Conservation (phyloP, 2,888 invertebrate genomes). For the Hirtodrosophila duncani region DNA sequence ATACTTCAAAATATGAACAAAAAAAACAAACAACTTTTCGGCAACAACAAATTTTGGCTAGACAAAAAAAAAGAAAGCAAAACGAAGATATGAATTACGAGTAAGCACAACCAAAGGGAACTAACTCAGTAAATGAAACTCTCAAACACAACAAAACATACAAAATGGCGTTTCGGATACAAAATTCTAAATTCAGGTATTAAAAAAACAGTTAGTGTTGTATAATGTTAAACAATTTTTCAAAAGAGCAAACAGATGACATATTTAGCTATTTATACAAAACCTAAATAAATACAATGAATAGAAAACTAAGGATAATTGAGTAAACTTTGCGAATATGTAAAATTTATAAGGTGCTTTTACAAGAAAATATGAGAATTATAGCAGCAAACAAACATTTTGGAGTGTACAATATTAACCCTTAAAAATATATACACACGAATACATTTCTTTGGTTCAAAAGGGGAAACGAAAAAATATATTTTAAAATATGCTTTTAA, state of each 20-base stretch:
- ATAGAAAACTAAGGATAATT: slow-evolving; percentile 19
- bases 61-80: slow-evolving; percentile 29
- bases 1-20: slow-evolving; percentile 1
- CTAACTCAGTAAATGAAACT: slow-evolving; percentile 23
- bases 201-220: slow-evolving; percentile 65
- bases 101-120: slow-evolving; percentile 3
- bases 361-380: slow-evolving; percentile 34
- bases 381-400: slow-evolving; percentile 26
- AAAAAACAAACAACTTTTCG: slow-evolving; percentile 38
- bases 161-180: slow-evolving; percentile 76
- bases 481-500: slow-evolving; percentile 66
- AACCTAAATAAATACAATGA: slow-evolving; percentile 18
- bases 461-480: slow-evolving; percentile 39
- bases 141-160: slow-evolving; percentile 48
- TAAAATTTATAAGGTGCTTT: slow-evolving; percentile 71
- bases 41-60: slow-evolving; percentile 44
- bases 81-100: no score
- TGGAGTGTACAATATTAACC: slow-evolving; percentile 26
- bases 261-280: slow-evolving; percentile 56
- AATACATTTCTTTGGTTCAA: slow-evolving; percentile 46
- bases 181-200: slow-evolving; percentile 79
- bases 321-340: slow-evolving; percentile 36
- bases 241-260: slow-evolving; percentile 36
- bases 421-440: slow-evolving; percentile 21
- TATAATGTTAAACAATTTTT: slow-evolving; percentile 66